Evolutionary conservation across 2,888 invertebrate species (phyloP), one percentile per base, ranked within the genome.

Genomic region (Sympetrum striolatum): DNA sequence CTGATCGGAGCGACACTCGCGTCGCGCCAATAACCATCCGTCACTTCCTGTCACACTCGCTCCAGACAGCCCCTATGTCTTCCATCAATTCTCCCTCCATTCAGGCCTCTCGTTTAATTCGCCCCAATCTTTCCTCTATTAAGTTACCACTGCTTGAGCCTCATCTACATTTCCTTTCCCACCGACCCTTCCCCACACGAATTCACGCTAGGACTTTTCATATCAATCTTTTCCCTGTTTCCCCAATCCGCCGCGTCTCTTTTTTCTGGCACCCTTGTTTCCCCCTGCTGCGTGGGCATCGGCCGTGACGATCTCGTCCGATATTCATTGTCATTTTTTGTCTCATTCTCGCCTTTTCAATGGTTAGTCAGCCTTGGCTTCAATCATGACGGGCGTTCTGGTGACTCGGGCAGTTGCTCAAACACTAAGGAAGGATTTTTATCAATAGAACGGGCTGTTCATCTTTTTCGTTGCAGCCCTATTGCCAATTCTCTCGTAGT

Each of bases 101-200:
- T 25, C 31, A 73, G n/a, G 6, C 60, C 60, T 73, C 73, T 18
- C 25, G 2, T 73, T 73, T 73, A 25, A 73, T 73, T 73, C 86
- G n/a, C 37, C 86, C 37, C 86, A 86, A 86, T 86, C 60, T 86
- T 86, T 86, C 58, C 86, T 86, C 86, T 53, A 86, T 86, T 60
- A 64, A 86, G 86, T 86, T 60, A 58, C 64, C 39, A n/a, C 86
- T 86, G 60, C 82, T 82, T 82, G 53, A 31, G 53, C 58, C 31
- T 86, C n/a, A 86, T 86, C 86, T 31, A 60, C 37, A 53, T 44
- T 35, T 22, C 80, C 80, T 15, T 53, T 82, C 82, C 58, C 82
- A 14, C 10, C 60, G 5, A 39, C 86, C 22, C 60, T 39, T 39
- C 37, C 86, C 25, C 73, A 31, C 5, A 73, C 53, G 58, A 53